phyloP scores from a whole-genome alignment of 2,888 invertebrate genomes.

The Zonitis immaculata region DNA sequence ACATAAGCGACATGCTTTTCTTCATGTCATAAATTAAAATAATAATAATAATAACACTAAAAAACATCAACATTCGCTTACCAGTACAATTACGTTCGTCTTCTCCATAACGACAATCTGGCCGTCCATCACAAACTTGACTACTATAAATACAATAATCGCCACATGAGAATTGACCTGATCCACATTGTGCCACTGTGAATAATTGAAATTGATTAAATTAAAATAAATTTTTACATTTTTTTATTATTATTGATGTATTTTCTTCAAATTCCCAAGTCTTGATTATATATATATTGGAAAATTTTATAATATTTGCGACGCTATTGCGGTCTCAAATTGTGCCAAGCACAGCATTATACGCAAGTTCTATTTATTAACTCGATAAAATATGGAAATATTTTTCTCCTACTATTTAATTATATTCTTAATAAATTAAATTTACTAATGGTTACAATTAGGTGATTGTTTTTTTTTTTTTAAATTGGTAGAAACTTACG shows the following conservation, averaged over 20 bases:
- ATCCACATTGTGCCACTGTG: slow-evolving; percentile 36
- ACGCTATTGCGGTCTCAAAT: not conserved
- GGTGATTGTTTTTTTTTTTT: slow-evolving; percentile 12
- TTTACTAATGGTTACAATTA: slow-evolving; percentile 25
- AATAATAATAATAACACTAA: slow-evolving; percentile 18
- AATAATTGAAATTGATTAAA: no score
- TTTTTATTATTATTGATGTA: no score
- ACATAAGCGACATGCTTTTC: slow-evolving; percentile 2
- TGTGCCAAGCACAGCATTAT: slow-evolving; percentile 18
- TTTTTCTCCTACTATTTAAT: slow-evolving; percentile 12
- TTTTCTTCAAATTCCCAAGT: no score
- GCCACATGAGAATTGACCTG: slow-evolving; percentile 53
- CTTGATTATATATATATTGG: no score
- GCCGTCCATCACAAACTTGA: slow-evolving; percentile 56
- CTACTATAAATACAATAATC: slow-evolving; percentile 54
- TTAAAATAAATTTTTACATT: no score
- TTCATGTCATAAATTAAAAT: not conserved
- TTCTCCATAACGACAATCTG: slow-evolving; percentile 58
- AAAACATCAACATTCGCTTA: slow-evolving; percentile 9
- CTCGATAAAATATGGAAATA: slow-evolving; percentile 30
- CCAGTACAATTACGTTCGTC: slow-evolving; percentile 58
- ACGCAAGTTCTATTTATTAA: slow-evolving; percentile 27
- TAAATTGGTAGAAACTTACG: not conserved
- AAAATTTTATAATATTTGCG: not conserved
- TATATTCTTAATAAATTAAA: slow-evolving; percentile 24